Conservation (phyloP, 2,113 vertebrate species). For the Neodon shergylaensis region DNA sequence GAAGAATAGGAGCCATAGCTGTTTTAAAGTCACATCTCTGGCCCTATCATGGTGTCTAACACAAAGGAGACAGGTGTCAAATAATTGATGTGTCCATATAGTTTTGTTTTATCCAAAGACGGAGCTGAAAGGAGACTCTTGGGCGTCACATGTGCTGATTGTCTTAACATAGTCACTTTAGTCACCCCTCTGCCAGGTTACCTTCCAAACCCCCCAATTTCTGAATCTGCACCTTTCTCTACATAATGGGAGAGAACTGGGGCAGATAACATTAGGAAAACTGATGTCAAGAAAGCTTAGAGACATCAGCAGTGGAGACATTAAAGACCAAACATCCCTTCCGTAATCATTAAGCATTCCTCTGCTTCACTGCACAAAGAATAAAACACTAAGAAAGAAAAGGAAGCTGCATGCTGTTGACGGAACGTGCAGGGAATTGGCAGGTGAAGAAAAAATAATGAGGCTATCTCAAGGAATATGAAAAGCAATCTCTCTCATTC, state of each 20-base stretch:
- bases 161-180: not conserved
- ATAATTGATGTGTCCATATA: not conserved
- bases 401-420: not conserved
- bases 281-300: not conserved
- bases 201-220: not conserved
- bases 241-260: not conserved
- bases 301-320: not conserved
- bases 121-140: not conserved
- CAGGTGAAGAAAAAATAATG: constrained; percentile 44
- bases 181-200: not conserved
- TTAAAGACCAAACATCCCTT: not conserved
- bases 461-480: constrained; percentile 39
- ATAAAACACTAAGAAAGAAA: constrained; percentile 36
- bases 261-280: not conserved
- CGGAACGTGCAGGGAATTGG: not conserved
- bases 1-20: not conserved
- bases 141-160: not conserved
- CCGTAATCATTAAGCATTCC: not conserved
- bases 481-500: constrained; percentile 45
- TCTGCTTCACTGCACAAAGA: not conserved
- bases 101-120: not conserved
- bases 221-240: not conserved
- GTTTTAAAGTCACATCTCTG: not conserved
- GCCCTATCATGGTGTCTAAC: not conserved
- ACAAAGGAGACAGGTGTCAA: not conserved